Percentiles rank a stretch among this genome's conserved stretches.
Evolutionary conservation across 2,888 invertebrate species (phyloP).

Genomic region (Bugula neritina): DNA sequence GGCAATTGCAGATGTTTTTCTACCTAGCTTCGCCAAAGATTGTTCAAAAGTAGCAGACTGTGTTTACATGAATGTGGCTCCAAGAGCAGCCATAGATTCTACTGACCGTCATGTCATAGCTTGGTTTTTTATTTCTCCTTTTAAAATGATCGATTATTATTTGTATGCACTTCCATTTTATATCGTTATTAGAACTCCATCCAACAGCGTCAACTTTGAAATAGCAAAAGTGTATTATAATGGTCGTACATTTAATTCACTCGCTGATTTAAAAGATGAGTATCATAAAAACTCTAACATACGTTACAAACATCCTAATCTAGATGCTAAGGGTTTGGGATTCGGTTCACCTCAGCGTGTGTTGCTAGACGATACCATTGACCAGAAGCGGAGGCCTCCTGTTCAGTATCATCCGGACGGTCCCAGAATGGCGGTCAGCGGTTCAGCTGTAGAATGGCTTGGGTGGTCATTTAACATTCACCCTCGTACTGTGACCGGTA

Average conservation of each 20-base stretch:
- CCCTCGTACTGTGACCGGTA: conserved; percentile 1
- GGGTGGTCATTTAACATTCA: conserved; percentile 22
- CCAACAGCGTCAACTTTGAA: background rate
- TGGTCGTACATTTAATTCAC: background rate
- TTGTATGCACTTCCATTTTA: conserved; percentile 21
- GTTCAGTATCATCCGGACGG: conserved; percentile 6
- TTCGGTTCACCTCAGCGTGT: conserved; percentile 6
- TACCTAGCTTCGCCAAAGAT: background rate
- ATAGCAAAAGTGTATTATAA: background rate
- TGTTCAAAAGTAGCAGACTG: background rate
- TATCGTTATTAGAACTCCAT: background rate
- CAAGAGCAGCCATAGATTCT: background rate
- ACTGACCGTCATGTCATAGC: conserved; percentile 1
- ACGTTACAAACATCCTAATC: background rate
- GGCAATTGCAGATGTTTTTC: background rate
- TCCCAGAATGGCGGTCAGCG: background rate
- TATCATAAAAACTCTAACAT: background rate
- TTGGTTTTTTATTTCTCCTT: background rate
- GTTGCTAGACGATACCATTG: background rate
- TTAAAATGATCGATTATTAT: background rate
- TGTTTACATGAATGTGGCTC: background rate
- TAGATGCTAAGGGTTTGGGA: background rate
- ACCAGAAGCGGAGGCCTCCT: background rate
- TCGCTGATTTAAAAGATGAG: background rate
- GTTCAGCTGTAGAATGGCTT: conserved; percentile 1